Evolutionary conservation across 2,797 vertebrate genomes (phyloP).

Genomic region (Pelobates cultripes): DNA sequence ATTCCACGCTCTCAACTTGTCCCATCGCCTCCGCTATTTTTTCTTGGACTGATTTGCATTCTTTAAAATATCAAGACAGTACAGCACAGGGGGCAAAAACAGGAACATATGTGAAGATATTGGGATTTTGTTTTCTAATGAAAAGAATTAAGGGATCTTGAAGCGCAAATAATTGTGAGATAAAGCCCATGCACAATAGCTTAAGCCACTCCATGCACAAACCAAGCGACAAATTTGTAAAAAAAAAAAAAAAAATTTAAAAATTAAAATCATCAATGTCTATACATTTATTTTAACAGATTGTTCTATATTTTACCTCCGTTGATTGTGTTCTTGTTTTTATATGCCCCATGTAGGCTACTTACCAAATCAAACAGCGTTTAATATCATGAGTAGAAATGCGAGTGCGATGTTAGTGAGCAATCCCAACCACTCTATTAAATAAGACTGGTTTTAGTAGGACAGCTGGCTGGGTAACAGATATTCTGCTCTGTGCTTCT

Average conservation of each 20-base stretch:
- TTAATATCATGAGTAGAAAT: no score
- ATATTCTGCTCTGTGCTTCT: no score
- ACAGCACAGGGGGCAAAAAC: constrained; percentile 8
- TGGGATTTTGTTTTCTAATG: neutral
- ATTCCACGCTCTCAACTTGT: constrained; percentile 63
- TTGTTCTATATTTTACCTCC: neutral
- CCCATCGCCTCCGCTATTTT: constrained; percentile 73
- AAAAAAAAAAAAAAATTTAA: neutral
- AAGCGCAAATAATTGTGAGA: constrained; percentile 5
- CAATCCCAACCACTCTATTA: no score
- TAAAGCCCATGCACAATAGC: constrained; percentile 55
- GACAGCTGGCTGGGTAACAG: no score
- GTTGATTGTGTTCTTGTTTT: neutral
- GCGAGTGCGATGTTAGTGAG: no score
- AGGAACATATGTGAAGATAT: constrained; percentile 8
- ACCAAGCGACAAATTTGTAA: constrained; percentile 15
- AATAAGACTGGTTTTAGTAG: no score
- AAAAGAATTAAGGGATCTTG: neutral
- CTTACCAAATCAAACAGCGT: neutral
- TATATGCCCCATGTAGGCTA: neutral
- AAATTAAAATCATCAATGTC: no score
- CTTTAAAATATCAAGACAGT: constrained; percentile 55
- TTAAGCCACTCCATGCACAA: constrained; percentile 21
- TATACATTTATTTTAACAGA: neutral
- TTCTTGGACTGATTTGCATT: constrained; percentile 78